Conservation (phyloP, 2,113 vertebrate genomes). For the Neogobius melanostomus region DNA sequence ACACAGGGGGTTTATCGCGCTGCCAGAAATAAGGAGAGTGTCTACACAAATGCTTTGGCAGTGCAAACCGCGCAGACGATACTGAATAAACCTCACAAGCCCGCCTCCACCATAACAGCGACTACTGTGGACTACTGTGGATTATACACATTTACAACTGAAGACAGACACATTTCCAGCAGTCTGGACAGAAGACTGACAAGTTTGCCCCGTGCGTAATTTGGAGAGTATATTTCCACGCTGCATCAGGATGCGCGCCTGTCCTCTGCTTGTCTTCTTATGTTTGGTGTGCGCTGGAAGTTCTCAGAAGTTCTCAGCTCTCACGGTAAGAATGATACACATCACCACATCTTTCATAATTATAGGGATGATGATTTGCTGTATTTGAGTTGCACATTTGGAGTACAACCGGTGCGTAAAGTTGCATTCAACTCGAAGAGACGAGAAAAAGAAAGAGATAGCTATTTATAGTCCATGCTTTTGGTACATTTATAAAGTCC, state of each 20-base stretch:
- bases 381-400: background rate
- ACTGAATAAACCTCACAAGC: constrained; percentile 48
- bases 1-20: constrained; percentile 55
- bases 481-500: no score
- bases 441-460: no score
- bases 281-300: constrained; percentile 70
- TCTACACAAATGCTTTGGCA: constrained; percentile 59
- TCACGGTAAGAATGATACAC: constrained; percentile 73
- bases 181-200: constrained; percentile 8
- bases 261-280: constrained; percentile 68
- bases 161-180: constrained; percentile 1
- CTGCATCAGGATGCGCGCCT: constrained; percentile 76
- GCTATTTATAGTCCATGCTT: no score
- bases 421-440: background rate
- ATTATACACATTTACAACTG: constrained; percentile 28
- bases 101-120: constrained; percentile 7
- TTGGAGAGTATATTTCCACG: constrained; percentile 53
- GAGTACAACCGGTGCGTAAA: background rate
- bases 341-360: background rate
- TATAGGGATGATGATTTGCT: background rate
- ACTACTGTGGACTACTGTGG: constrained; percentile 32
- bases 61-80: constrained; percentile 52
- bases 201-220: constrained; percentile 66
- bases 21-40: constrained; percentile 66
- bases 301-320: constrained; percentile 79